Evolutionary conservation across 1,140 invertebrate species (phyloP), one percentile per base, ranked within the genome.

Genomic region (Drosophila baimaii): DNA sequence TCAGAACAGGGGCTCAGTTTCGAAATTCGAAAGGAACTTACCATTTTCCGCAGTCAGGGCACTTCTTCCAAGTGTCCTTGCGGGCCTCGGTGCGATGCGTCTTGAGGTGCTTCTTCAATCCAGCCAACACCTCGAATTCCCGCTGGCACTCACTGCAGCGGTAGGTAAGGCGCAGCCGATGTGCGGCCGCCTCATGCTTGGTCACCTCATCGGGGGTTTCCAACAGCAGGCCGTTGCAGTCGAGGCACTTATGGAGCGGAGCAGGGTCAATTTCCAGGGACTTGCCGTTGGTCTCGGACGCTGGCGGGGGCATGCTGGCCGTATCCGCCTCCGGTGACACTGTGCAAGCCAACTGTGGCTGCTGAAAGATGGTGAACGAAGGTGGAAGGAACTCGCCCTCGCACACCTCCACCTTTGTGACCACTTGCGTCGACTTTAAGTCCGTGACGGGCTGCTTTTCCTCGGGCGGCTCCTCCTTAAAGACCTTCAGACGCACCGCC

Each of bases 31-130:
- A 1, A 35, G 7, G 4, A 3, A 80, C 92, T 91, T 92, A 93
- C 93, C 93, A 91, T 84, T 93, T 93, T 10, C 93, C 93, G 79
- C 93, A 93, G 58, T 93, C 93, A 0, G 91, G 91, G 78, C 93
- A 94, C 59, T 92, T 90, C 49, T 86, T 91, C 88, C 83, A 90
- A 17, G 84, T 81, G 46, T 92, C 88, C 46, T 92, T 92, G 13
- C 88, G 89, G 0, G 78, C 77, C 58, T 90, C 88, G 2, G 49
- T 82, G n/a, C 89, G 82, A 74, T 92, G 91, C 19, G 81, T 90
- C 49, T 91, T 92, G 2, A 90, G 46, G 49, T 92, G 91, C 52
- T 91, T 91, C 68, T 92, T 92, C 7, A 92, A 71, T 0, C 81
- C 81, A 3, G 79, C 77, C 37, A 90, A 54, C 23, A 83, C 44